A percentile compares a stretch with the other conserved stretches of the same genome.
These are phyloP conservation scores for Astatotilapia flaviijosephi DNA, from an alignment of 2,113 vertebrate species.

Conservation along the genomic window DNA sequence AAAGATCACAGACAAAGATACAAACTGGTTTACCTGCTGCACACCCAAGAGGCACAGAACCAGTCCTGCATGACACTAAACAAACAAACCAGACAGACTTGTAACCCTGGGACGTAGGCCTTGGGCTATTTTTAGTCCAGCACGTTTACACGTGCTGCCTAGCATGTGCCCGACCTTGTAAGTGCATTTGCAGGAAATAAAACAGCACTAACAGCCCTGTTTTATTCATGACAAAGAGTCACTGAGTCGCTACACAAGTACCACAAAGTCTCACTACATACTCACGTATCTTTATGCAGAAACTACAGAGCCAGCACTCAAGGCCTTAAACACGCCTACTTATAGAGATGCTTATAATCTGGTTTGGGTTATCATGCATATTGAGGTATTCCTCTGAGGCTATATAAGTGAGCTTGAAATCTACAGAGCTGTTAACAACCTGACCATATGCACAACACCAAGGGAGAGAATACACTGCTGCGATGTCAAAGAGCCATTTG, in stretches of 20 bases:
- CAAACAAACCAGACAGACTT: constrained; percentile 19
- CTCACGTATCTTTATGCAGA: background rate
- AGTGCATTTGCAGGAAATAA: constrained; percentile 47
- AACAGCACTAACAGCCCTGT: constrained; percentile 39
- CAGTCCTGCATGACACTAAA: background rate
- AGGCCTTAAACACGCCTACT: background rate
- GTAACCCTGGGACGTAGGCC: background rate
- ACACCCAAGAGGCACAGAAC: background rate
- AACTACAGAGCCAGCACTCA: background rate
- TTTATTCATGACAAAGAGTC: constrained; percentile 58
- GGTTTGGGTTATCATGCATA: background rate
- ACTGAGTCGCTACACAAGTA: constrained; percentile 11
- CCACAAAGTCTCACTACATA: background rate
- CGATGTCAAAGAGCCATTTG: constrained; percentile 24
- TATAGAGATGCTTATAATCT: background rate
- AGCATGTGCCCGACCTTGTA: constrained; percentile 50
- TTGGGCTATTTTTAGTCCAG: constrained; percentile 55
- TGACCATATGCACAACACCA: background rate
- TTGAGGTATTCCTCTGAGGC: background rate
- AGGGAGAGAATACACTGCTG: background rate
- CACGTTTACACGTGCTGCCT: constrained; percentile 44
- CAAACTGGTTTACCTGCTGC: background rate
- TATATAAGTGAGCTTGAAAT: background rate
- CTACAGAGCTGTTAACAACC: background rate
- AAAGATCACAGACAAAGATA: background rate